These are phyloP conservation scores for Etheostoma nigrum DNA, from an alignment of 2,797 vertebrate genomes.

Conservation along the genomic window DNA sequence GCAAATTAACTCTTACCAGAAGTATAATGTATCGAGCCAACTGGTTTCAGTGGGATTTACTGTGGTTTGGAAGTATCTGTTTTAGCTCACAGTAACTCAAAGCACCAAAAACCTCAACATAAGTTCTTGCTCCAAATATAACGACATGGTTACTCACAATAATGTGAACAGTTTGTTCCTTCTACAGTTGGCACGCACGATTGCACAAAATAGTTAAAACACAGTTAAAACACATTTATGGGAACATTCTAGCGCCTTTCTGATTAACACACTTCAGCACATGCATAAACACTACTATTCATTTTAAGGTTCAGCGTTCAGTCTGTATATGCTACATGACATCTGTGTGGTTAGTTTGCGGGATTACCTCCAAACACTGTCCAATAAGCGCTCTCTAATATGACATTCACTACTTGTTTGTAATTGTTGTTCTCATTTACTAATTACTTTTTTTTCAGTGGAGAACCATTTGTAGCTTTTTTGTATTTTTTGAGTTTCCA, in stretches of 20 bases:
- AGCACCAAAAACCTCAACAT: not conserved
- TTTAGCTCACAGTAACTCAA: not conserved
- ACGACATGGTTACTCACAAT: not conserved
- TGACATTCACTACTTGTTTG: constrained; percentile 1
- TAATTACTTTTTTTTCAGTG: too few relatives aligned
- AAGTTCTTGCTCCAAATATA: constrained; percentile 7
- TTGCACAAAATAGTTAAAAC: constrained; percentile 5
- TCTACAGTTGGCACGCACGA: constrained; percentile 1
- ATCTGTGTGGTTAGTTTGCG: not conserved
- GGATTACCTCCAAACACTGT: not conserved
- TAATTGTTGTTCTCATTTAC: not conserved
- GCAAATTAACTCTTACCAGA: rapidly evolving
- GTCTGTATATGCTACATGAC: not conserved
- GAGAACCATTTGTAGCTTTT: not conserved
- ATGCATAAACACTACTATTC: not conserved
- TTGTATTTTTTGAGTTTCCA: not conserved
- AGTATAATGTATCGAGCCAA: not conserved
- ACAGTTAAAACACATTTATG: not conserved
- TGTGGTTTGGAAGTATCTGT: not conserved
- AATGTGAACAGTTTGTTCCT: constrained; percentile 10
- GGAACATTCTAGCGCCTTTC: constrained; percentile 29
- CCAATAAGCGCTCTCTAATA: not conserved
- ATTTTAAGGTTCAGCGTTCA: not conserved
- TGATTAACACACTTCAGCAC: constrained; percentile 3
- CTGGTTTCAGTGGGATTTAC: not conserved